Evolutionary conservation across 2,888 invertebrate species (phyloP), one percentile per base, ranked within the genome.

Genomic region (Cephus rjabovi): DNA sequence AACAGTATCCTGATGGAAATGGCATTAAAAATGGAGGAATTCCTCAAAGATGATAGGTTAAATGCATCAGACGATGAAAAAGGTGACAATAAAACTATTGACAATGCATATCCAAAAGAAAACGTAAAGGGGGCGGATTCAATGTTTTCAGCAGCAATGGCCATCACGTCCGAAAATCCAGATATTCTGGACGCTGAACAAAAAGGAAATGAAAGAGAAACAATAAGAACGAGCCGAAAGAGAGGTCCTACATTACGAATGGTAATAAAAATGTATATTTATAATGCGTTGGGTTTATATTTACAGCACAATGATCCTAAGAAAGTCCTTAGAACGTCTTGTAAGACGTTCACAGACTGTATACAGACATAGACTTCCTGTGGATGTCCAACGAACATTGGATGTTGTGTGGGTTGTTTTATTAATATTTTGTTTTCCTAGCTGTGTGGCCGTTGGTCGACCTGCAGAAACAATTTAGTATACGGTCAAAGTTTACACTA

Each of bases 21-120:
- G 11, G 74, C 79, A 12, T 77, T 77, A 3, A 85, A 86, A 77
- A 87, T 88, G 80, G 85, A 88, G n/a, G 77, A 81, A 31, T 86
- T 87, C 33, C 81, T 81, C 23, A 76, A 81, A 34, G 76, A 82
- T 37, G 56, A 56, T 9, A 23, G 9, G 56, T 56, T 56, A 23
- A 56, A 9, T 56, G 2, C 2, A 23, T 56, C 9, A 6, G 9
- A 56, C 23, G 56, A 56, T 2, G 56, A 23, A 23, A 9, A 9
- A 23, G 23, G 23, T 56, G 6, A 15, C 15, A 23, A 23, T 2
- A 9, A 56, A 23, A 56, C 2, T 56, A 56, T 2, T 23, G 56
- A 23, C 2, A 23, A 56, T 56, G 6, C 9, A 23, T 0, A 56
- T 9, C 56, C 56, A 56, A 23, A 23, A 6, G 23, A 23, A 23